These are phyloP conservation scores for Drosophila paulistorum DNA, from an alignment of 1,140 invertebrate species.

Conservation along the genomic window DNA sequence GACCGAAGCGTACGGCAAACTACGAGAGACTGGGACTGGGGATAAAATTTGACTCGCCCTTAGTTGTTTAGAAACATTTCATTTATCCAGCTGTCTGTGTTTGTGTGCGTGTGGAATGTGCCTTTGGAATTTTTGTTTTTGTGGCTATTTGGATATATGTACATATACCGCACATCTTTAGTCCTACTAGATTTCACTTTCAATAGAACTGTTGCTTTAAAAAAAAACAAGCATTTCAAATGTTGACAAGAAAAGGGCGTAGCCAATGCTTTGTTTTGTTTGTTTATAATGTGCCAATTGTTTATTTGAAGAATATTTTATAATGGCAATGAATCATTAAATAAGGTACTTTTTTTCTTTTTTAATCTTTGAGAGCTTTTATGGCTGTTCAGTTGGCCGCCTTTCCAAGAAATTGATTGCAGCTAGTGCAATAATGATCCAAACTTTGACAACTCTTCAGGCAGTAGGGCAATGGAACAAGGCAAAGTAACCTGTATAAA, in stretches of 20 bases:
- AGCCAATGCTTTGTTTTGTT: too few relatives aligned
- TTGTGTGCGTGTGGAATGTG: too few relatives aligned
- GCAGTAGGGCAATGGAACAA: conserved; percentile 85
- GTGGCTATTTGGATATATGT: too few relatives aligned
- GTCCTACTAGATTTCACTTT: too few relatives aligned
- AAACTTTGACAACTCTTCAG: conserved; percentile 86
- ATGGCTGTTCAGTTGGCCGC: conserved; percentile 61
- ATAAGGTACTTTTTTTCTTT: background rate
- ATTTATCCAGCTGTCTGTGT: background rate
- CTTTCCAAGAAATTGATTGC: conserved; percentile 85
- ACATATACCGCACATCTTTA: too few relatives aligned
- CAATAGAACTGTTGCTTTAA: too few relatives aligned
- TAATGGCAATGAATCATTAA: background rate
- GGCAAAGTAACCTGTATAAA: conserved; percentile 60
- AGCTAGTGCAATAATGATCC: conserved; percentile 87
- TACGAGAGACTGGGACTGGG: conserved; percentile 1
- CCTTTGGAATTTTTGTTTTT: too few relatives aligned
- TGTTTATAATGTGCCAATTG: background rate
- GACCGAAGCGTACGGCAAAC: background rate
- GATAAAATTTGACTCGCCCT: background rate
- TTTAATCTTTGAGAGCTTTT: background rate
- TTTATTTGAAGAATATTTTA: conserved; percentile 9
- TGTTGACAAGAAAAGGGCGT: too few relatives aligned
- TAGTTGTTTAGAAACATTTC: conserved; percentile 4
- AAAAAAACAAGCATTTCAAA: too few relatives aligned